These are phyloP conservation scores for Rhorus exstirpatorius DNA, from an alignment of 2,888 invertebrate species.

Conservation along the genomic window DNA sequence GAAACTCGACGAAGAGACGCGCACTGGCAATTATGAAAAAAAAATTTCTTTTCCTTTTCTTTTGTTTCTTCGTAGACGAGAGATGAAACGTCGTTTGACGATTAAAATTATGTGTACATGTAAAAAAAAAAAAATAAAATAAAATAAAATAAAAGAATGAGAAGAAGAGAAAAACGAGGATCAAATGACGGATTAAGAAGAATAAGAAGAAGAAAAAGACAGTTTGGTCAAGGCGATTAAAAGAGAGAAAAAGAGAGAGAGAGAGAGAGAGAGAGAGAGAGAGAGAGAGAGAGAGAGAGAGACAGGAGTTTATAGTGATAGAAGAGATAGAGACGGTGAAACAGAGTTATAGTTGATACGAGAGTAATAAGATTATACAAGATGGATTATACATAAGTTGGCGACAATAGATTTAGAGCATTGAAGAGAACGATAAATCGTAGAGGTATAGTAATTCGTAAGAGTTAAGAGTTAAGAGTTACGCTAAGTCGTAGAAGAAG, in stretches of 20 bases:
- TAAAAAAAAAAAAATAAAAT: not conserved
- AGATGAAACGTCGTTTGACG: constrained; percentile 13
- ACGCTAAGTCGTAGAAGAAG: constrained; percentile 39
- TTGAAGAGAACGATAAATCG: constrained; percentile 42
- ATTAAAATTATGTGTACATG: constrained; percentile 20
- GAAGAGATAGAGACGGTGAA: constrained; percentile 40
- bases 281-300: constrained; percentile 9
- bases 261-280: not conserved
- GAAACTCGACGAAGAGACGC: constrained; percentile 43
- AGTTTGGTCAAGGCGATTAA: constrained; percentile 46
- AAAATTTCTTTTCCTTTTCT: no score
- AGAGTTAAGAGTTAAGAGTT: constrained; percentile 59
- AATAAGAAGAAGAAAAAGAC: constrained; percentile 39
- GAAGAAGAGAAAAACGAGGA: no score
- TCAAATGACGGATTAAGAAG: not conserved
- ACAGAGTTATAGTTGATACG: constrained; percentile 50
- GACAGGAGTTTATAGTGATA: constrained; percentile 52
- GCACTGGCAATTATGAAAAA: constrained; percentile 43
- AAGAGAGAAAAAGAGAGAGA: constrained; percentile 32
- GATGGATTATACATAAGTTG: constrained; percentile 59
- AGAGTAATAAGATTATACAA: constrained; percentile 57
- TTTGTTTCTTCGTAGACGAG: constrained; percentile 8
- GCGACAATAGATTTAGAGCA: constrained; percentile 50
- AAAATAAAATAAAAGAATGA: no score
- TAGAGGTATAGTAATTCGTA: constrained; percentile 63